A percentile compares a stretch with the other conserved stretches of the same genome.
Evolutionary conservation across 1,140 invertebrate genomes (phyloP).

Genomic region (Tetragnatha versicolor): DNA sequence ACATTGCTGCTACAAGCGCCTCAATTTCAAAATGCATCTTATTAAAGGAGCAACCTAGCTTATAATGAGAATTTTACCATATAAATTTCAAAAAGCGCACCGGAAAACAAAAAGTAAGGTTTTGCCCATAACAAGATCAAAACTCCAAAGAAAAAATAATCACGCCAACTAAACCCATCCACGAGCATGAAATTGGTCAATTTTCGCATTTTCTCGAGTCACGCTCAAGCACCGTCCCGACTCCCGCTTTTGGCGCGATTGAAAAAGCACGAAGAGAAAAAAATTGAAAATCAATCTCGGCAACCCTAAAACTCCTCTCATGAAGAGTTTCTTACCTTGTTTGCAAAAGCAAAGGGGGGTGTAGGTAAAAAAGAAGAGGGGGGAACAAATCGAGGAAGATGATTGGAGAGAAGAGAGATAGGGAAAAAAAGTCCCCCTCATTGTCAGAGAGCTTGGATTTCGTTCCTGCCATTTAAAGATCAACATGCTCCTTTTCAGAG

Average conservation of each 20-base stretch:
- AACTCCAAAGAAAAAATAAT: too few species aligned
- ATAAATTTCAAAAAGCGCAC: too few species aligned
- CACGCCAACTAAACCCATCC: too few species aligned
- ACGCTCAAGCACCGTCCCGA: too few species aligned
- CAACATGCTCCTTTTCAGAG: constrained; percentile 23
- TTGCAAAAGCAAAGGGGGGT: constrained; percentile 38
- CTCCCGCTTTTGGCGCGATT: constrained; percentile 1
- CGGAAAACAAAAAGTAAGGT: too few species aligned
- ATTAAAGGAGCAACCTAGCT: too few species aligned
- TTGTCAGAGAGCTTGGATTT: constrained; percentile 33
- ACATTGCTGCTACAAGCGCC: too few species aligned
- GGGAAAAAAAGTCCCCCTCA: constrained; percentile 23
- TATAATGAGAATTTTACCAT: too few species aligned
- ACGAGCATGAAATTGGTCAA: too few species aligned
- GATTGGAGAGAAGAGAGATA: background rate
- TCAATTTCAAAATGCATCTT: too few species aligned
- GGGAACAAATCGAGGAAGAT: background rate
- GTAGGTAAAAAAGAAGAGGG: constrained; percentile 3
- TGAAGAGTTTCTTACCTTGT: constrained; percentile 39
- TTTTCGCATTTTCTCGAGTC: too few species aligned
- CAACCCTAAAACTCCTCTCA: constrained; percentile 22
- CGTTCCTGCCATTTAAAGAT: constrained; percentile 11
- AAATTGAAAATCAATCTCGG: background rate
- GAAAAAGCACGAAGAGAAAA: background rate
- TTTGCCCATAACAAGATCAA: too few species aligned